Base-by-base conservation (phyloP, 2,888 invertebrate species). In the Melanotus villosus region DNA sequence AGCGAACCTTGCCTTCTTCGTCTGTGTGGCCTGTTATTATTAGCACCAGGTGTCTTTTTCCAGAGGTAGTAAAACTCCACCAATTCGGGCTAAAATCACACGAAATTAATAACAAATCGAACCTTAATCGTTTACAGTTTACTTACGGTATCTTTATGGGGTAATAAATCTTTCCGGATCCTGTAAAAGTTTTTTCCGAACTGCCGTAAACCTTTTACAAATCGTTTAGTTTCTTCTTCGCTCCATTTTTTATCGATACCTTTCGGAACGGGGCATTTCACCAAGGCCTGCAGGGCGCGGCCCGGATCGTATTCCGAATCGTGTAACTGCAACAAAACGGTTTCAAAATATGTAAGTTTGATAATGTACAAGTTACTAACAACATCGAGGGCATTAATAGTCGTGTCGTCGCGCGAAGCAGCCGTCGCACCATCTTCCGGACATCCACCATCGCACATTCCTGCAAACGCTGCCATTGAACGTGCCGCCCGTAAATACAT, bases 151-250 rank as follows among this genome's bases (percentile, higher is more conserved):
- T 98, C 97, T 88, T 98, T 97, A 84, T 98, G 96, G 64, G 98
- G 97, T 77, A 99, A 88, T 77, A 98, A 88, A 86, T 99, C 99
- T 85, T 98, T 98, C 79, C 94, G 90, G 80, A 99, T 99, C 81
- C 97, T 93, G 86, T 97, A 97, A 88, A 99, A 99, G 87, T 99
- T 99, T 87, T 99, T 99, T 78, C 99, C 99, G 87, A 97, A 97
- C 84, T 97, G 97, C 75, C 98, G 90, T 78, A 99, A 90, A 77
- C 99, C 99, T 88, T 99, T 99, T 73, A 98, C 97, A 88, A 99
- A 99, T 78, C 96, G 91, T 89, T 99, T 99, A 85, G 93, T 94
- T 88, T 98, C 98, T 84, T 99, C 98, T 84, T 98, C 98, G 70
- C 95, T 92, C 98, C 98, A 98, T 86, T 98, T 98, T 85, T 98